phyloP scores from a whole-genome alignment of 2,888 invertebrate genomes.

The Cacoxenus indagator region DNA sequence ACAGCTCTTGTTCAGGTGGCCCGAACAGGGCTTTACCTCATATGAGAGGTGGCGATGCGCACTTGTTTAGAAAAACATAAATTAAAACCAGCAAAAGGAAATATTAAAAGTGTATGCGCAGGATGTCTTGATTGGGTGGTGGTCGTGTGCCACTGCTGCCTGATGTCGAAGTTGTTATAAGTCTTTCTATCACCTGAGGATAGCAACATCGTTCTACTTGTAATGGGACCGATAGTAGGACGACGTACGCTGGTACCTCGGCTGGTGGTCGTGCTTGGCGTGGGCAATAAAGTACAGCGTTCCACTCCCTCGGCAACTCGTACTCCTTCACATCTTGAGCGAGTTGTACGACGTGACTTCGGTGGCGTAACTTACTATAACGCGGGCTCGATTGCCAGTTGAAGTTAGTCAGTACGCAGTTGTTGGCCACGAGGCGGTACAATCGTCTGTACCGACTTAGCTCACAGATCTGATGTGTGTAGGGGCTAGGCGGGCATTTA shows the following conservation, averaged over 20 bases:
- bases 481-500: constrained; percentile 31
- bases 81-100: too few relatives aligned
- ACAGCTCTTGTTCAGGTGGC: too few relatives aligned
- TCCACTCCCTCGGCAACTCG: constrained; percentile 40
- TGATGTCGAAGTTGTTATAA: background rate
- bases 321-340: constrained; percentile 36
- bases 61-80: too few relatives aligned
- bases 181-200: too few relatives aligned
- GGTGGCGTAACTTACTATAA: constrained; percentile 39
- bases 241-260: background rate
- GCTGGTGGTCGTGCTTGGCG: background rate
- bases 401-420: constrained; percentile 42
- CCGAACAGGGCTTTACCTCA: too few relatives aligned
- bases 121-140: background rate
- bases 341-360: constrained; percentile 44
- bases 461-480: constrained; percentile 40
- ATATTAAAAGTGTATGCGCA: too few relatives aligned
- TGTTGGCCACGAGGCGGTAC: constrained; percentile 46
- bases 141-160: background rate
- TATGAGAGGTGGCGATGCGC: too few relatives aligned
- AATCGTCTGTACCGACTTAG: constrained; percentile 31
- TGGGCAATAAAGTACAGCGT: constrained; percentile 25
- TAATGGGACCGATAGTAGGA: background rate
- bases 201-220: background rate
- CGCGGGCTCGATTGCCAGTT: constrained; percentile 41